Percentiles rank a stretch among this genome's conserved stretches.
Evolutionary conservation across 2,113 vertebrate species (phyloP).

Genomic region (Polypterus bichir): DNA sequence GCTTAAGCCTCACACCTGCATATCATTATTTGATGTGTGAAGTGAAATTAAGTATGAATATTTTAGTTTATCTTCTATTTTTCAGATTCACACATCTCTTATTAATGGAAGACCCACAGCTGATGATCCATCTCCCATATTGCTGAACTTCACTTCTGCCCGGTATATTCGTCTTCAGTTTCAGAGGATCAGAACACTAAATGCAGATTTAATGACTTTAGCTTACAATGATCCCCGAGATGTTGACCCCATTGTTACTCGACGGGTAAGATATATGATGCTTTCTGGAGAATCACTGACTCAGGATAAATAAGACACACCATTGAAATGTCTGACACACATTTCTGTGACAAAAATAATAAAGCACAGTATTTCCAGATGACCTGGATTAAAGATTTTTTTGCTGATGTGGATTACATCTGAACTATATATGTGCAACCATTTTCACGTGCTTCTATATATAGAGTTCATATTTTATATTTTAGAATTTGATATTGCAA

Average conservation of each 20-base stretch:
- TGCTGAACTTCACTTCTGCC: slow-evolving; percentile 87
- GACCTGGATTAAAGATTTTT: not conserved
- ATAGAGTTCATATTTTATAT: no score
- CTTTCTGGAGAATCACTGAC: not conserved
- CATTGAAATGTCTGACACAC: no score
- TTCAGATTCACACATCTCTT: slow-evolving; percentile 86
- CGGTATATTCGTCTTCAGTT: slow-evolving; percentile 84
- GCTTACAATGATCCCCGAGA: slow-evolving; percentile 66
- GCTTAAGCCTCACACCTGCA: no score
- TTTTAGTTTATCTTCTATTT: no score
- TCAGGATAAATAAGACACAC: no score
- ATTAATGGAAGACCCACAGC: slow-evolving; percentile 92
- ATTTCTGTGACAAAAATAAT: no score
- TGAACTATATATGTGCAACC: no score
- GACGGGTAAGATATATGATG: slow-evolving; percentile 55
- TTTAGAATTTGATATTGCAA: no score
- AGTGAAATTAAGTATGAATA: no score
- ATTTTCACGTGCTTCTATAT: no score
- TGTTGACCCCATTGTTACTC: slow-evolving; percentile 82
- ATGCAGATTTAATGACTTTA: slow-evolving; percentile 94
- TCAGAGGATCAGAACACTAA: slow-evolving; percentile 83
- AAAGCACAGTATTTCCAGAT: no score
- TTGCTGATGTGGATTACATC: not conserved
- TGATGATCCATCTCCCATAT: slow-evolving; percentile 71
- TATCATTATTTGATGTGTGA: no score